Evolutionary conservation across 2,797 vertebrate species (phyloP).

Genomic region (Miichthys miiuy): DNA sequence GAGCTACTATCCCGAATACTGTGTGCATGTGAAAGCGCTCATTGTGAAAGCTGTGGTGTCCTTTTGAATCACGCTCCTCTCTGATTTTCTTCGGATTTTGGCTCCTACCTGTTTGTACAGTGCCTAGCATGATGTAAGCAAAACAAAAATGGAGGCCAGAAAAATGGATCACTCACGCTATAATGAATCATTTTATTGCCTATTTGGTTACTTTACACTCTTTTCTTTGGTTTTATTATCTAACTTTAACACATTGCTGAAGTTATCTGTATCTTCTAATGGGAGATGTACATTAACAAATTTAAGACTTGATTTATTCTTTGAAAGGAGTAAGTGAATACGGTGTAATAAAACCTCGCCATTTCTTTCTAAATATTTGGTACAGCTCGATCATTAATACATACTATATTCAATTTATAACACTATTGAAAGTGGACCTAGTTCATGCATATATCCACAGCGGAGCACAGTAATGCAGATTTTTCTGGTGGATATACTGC

Average conservation of each 20-base stretch:
- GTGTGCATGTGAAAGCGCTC: constrained; percentile 57
- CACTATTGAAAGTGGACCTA: constrained; percentile 30
- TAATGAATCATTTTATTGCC: constrained; percentile 32
- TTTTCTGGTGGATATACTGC: constrained; percentile 3
- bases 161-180: constrained; percentile 31
- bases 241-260: constrained; percentile 57
- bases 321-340: constrained; percentile 60
- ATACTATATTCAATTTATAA: constrained; percentile 33
- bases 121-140: constrained; percentile 79
- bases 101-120: constrained; percentile 68
- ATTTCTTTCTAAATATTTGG: constrained; percentile 35
- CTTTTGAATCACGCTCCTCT: constrained; percentile 39
- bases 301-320: constrained; percentile 57
- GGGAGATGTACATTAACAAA: constrained; percentile 58
- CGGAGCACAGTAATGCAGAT: constrained; percentile 29
- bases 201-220: constrained; percentile 25
- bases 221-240: constrained; percentile 42
- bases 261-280: constrained; percentile 43
- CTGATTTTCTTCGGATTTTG: constrained; percentile 59
- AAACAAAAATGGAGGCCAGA: constrained; percentile 67
- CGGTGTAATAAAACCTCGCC: constrained; percentile 8
- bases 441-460: constrained; percentile 27
- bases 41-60: constrained; percentile 45
- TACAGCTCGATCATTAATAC: constrained; percentile 29
- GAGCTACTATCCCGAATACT: constrained; percentile 42